Evolutionary conservation across 2,888 invertebrate species (phyloP).

Genomic region (Ophioninae sp.): DNA sequence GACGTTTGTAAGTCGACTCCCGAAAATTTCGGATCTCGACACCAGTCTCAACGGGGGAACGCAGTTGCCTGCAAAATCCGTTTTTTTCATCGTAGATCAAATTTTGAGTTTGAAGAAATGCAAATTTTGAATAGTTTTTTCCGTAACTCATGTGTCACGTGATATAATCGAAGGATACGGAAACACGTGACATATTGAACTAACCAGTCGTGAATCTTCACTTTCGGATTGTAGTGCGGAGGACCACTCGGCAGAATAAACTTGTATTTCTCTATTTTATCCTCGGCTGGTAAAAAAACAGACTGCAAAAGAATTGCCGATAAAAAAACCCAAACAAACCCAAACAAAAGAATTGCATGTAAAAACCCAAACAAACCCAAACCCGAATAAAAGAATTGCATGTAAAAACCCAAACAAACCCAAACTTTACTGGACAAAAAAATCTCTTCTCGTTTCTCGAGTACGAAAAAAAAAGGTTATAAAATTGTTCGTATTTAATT

Average conservation of each 20-base stretch:
- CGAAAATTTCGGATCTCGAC: constrained; percentile 66
- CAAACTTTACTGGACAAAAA: not conserved
- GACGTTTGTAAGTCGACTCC: constrained; percentile 66
- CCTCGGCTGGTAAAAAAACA: constrained; percentile 61
- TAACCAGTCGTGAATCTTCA: constrained; percentile 73
- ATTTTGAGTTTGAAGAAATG: no score
- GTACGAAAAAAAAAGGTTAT: not conserved
- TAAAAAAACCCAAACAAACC: not conserved
- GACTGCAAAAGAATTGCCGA: constrained; percentile 63
- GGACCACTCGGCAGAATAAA: constrained; percentile 62
- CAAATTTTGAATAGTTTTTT: not conserved
- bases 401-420: no score
- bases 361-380: no score
- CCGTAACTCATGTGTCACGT: no score
- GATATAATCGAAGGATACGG: not conserved
- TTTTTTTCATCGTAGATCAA: no score
- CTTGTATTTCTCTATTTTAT: constrained; percentile 58
- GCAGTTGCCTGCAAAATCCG: constrained; percentile 66
- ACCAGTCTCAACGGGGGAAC: constrained; percentile 65
- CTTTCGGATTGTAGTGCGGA: constrained; percentile 67
- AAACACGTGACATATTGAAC: not conserved
- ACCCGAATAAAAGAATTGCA: not conserved
- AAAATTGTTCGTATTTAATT: not conserved
- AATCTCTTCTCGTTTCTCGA: not conserved
- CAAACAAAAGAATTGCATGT: no score